Percentiles rank a stretch among this genome's conserved stretches.
phyloP scores from a whole-genome alignment of 1,140 invertebrate species.

The Drosophila truncata region DNA sequence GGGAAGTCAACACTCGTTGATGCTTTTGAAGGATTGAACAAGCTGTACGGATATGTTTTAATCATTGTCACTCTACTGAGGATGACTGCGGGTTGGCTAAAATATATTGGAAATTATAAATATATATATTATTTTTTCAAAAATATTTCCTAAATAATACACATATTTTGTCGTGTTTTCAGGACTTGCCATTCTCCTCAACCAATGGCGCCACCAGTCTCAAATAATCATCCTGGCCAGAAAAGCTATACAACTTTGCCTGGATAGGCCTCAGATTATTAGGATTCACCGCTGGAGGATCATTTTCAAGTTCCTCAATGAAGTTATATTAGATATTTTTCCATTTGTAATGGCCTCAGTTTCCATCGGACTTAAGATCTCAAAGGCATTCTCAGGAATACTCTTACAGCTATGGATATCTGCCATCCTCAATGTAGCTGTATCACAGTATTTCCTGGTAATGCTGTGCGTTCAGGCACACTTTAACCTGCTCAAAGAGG shows the following conservation, averaged over 20 bases:
- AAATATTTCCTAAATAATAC: no score
- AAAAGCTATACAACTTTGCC: neutral
- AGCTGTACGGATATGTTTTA: neutral
- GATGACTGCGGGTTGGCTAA: neutral
- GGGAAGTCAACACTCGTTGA: no score
- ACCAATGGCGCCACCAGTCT: neutral
- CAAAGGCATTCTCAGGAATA: neutral
- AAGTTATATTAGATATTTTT: no score
- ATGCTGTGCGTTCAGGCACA: neutral
- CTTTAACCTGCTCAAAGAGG: neutral
- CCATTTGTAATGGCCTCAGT: accelerated
- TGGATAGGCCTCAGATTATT: neutral
- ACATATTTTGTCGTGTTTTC: no score
- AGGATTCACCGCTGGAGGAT: neutral
- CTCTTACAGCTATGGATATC: neutral
- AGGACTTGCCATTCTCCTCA: neutral
- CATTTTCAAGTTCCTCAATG: neutral
- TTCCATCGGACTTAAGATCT: accelerated
- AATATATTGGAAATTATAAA: no score
- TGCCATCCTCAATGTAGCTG: neutral
- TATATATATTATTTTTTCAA: no score
- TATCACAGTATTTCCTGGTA: neutral
- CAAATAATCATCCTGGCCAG: neutral
- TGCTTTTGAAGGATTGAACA: accelerated
- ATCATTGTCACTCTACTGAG: no score